These are phyloP conservation scores for Origma solitaria DNA, from an alignment of 2,113 vertebrate species.

Conservation along the genomic window DNA sequence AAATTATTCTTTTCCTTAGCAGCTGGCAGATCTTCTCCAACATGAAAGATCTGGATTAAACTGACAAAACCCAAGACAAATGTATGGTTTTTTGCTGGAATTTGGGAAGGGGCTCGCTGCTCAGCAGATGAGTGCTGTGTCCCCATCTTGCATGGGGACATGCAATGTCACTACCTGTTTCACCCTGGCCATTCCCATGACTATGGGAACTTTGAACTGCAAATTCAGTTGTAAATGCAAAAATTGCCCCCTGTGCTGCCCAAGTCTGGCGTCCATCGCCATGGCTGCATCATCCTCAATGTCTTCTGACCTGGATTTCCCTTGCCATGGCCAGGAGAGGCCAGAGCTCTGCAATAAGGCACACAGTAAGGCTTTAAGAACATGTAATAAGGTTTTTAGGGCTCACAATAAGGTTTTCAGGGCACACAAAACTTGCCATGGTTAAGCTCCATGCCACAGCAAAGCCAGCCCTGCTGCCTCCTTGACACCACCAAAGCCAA, in stretches of 20 bases:
- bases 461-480: not conserved
- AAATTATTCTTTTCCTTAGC: conserved; percentile 29
- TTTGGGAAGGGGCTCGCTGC: not conserved
- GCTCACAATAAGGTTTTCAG: not conserved
- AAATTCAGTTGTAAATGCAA: not conserved
- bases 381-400: not conserved
- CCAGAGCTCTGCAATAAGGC: not conserved
- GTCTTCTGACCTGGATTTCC: not conserved
- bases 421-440: not conserved
- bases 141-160: not conserved
- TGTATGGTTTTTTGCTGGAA: not conserved
- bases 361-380: not conserved
- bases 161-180: rapidly evolving
- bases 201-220: too few species aligned
- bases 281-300: rapidly evolving
- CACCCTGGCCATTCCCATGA: not conserved
- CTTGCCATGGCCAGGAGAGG: not conserved
- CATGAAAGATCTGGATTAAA: conserved; percentile 6
- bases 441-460: rapidly evolving
- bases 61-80: not conserved
- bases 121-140: not conserved
- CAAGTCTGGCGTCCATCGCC: not conserved
- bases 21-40: conserved; percentile 27
- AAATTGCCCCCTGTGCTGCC: not conserved
- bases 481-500: not conserved